Conservation (phyloP, 2,888 invertebrate genomes). For the Bimastos eiseni region DNA sequence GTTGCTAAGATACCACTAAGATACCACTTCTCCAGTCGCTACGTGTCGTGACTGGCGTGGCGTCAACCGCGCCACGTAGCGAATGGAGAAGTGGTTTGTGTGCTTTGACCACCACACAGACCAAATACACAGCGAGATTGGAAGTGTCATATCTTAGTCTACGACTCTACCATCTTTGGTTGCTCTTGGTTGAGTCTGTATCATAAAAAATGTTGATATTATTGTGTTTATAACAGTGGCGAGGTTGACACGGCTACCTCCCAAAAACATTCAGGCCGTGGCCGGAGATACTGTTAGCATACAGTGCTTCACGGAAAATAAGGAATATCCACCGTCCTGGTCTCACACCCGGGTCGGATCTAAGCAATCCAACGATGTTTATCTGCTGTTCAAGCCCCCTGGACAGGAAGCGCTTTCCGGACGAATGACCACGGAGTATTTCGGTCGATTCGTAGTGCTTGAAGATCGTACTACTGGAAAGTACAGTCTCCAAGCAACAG, state of each 20-base stretch:
- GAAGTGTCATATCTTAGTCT: no score
- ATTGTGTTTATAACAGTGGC: not conserved
- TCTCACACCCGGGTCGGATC: not conserved
- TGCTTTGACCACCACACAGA: no score
- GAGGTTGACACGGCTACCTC: not conserved
- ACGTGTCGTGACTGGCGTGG: no score
- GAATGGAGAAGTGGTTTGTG: no score
- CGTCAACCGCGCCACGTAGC: no score
- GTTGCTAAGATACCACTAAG: no score
- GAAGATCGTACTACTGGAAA: not conserved
- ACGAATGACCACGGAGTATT: not conserved
- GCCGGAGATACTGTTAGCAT: not conserved
- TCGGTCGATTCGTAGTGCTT: not conserved
- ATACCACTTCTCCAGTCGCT: no score
- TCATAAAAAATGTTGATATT: no score
- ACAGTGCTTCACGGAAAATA: not conserved
- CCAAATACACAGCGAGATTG: no score
- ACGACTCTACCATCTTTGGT: no score
- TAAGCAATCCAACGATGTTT: not conserved
- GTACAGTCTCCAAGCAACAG: not conserved
- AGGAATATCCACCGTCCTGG: not conserved
- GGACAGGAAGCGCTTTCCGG: not conserved
- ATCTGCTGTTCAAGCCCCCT: not conserved
- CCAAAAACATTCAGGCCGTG: not conserved
- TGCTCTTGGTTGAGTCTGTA: no score